These are phyloP conservation scores for Heterocephalus glaber DNA, from an alignment of 2,113 vertebrate species.

Conservation along the genomic window DNA sequence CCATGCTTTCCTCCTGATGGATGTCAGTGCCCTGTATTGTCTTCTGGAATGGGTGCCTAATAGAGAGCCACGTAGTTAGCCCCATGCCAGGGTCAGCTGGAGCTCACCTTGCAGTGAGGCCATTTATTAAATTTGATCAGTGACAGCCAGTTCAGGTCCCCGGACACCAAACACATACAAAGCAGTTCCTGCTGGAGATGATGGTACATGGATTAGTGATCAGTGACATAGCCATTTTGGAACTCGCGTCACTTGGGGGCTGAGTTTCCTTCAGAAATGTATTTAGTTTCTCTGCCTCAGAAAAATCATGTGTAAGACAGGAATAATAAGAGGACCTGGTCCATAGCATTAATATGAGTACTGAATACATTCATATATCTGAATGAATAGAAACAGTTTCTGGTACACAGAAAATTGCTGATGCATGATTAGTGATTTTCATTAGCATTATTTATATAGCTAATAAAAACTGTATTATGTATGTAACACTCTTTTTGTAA, in stretches of 20 bases:
- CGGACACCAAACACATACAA: neutral
- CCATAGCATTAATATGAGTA: neutral
- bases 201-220: neutral
- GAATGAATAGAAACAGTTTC: neutral
- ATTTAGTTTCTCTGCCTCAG: neutral
- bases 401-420: neutral
- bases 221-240: neutral
- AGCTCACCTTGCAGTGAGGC: neutral
- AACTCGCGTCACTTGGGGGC: neutral
- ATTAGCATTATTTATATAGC: neutral
- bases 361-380: neutral
- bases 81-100: neutral
- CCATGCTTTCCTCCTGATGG: neutral
- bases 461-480: constrained; percentile 15
- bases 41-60: neutral
- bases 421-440: neutral
- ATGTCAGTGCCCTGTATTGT: fast-evolving
- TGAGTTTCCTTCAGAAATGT: neutral
- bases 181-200: neutral
- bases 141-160: neutral
- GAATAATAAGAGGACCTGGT: neutral
- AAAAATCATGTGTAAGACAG: neutral
- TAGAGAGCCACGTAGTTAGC: neutral
- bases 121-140: neutral
- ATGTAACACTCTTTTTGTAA: neutral